Conservation (phyloP, 2,797 vertebrate genomes). For the Notolabrus celidotus region DNA sequence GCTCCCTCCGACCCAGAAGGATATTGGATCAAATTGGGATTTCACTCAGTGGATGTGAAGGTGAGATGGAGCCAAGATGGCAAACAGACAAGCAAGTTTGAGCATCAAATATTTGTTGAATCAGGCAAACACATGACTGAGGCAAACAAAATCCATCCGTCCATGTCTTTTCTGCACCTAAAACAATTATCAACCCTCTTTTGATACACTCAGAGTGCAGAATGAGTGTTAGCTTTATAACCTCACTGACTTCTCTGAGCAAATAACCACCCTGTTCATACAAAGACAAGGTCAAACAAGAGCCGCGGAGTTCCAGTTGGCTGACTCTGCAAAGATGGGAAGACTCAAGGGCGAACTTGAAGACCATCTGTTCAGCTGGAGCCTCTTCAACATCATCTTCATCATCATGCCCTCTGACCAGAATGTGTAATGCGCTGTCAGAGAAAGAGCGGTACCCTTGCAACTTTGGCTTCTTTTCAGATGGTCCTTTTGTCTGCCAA, state of each 20-base stretch:
- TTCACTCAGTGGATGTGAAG: neutral
- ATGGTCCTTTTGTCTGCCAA: conserved; percentile 5
- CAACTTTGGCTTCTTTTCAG: conserved; percentile 21
- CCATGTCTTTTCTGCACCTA: conserved; percentile 7
- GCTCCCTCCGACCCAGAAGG: conserved; percentile 16
- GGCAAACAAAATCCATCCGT: conserved; percentile 17
- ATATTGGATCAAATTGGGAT: conserved; percentile 1
- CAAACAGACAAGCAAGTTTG: conserved; percentile 7
- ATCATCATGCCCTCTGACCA: conserved; percentile 57
- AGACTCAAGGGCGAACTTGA: conserved; percentile 68
- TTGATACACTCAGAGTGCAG: neutral
- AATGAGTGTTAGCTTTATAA: conserved; percentile 8
- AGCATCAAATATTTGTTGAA: conserved; percentile 25
- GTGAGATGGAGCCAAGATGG: conserved; percentile 13
- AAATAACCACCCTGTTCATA: conserved; percentile 26
- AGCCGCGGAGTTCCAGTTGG: conserved; percentile 44
- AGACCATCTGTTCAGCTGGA: conserved; percentile 76
- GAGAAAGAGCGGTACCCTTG: neutral
- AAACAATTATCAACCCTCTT: conserved; percentile 1
- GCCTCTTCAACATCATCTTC: conserved; percentile 37
- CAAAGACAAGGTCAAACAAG: conserved; percentile 37
- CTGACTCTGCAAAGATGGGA: conserved; percentile 57
- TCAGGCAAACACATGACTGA: conserved; percentile 16
- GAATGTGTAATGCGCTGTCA: conserved; percentile 55
- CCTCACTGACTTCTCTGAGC: conserved; percentile 16